These are phyloP conservation scores for Phymastichus coffea DNA, from an alignment of 1,140 invertebrate species.

Conservation along the genomic window DNA sequence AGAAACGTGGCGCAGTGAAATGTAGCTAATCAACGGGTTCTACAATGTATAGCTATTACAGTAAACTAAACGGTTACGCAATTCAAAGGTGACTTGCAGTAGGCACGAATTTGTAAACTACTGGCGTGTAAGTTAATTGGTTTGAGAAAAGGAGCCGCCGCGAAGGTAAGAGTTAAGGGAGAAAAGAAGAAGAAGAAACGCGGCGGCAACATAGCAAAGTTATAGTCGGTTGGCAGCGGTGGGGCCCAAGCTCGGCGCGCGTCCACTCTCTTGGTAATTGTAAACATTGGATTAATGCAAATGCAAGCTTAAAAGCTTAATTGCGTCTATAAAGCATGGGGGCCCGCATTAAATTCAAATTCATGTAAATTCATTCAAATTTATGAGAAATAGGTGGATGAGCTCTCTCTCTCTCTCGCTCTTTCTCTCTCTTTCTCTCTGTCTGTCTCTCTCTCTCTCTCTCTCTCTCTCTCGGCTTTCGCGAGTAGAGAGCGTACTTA, in stretches of 20 bases:
- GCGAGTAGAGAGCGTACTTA: constrained; percentile 45
- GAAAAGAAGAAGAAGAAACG: constrained; percentile 14
- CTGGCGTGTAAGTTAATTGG: constrained; percentile 14
- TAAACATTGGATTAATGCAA: constrained; percentile 62
- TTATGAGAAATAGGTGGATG: constrained; percentile 59
- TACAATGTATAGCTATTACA: no score
- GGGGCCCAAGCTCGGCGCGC: no score
- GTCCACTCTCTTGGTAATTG: no score
- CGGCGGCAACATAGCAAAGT: constrained; percentile 25
- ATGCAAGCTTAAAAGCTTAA: constrained; percentile 60
- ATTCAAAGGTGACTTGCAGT: no score
- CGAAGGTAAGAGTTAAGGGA: constrained; percentile 32
- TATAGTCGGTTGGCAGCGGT: no score
- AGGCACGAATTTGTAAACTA: constrained; percentile 19
- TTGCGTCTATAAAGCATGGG: constrained; percentile 58
- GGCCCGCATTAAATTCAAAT: constrained; percentile 58
- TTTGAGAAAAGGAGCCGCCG: constrained; percentile 10
- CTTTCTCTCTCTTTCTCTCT: background rate
- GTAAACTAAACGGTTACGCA: no score
- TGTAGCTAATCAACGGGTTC: no score
- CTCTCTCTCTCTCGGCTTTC: background rate
- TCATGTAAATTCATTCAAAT: constrained; percentile 61
- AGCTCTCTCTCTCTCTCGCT: background rate
- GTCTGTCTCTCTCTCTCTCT: background rate
- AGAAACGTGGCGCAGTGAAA: no score